These are phyloP conservation scores for Passer montanus DNA, from an alignment of 2,113 vertebrate species.

Conservation along the genomic window DNA sequence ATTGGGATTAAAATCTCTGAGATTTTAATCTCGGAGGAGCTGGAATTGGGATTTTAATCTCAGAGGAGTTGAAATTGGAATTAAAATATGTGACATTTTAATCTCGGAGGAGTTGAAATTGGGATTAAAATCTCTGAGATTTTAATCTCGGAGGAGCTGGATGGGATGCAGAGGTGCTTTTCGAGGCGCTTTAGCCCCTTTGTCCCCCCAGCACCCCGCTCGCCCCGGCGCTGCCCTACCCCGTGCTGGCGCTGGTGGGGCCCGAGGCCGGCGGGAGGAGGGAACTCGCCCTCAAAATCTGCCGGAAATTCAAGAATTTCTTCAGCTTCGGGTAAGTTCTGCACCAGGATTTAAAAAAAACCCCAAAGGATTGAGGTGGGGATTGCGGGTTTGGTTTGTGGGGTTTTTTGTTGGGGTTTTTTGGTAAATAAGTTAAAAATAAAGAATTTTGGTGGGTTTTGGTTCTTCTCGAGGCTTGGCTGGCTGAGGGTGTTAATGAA, in stretches of 20 bases:
- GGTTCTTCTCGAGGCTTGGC: not conserved
- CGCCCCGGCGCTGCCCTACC: constrained; percentile 79
- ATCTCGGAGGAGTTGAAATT: too few species aligned
- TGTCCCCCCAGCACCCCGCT: constrained; percentile 79
- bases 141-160: too few species aligned
- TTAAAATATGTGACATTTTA: too few species aligned
- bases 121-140: too few species aligned
- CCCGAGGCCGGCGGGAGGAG: constrained; percentile 87
- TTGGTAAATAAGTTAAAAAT: not conserved
- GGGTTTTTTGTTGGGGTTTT: not conserved
- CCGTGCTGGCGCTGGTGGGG: constrained; percentile 88
- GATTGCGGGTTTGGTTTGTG: not conserved
- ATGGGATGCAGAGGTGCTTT: too few species aligned
- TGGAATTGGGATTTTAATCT: too few species aligned
- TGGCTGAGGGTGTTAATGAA: not conserved
- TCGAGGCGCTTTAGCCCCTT: too few species aligned
- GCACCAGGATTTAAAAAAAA: not conserved
- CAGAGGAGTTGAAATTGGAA: too few species aligned
- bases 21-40: too few species aligned
- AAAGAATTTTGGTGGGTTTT: not conserved
- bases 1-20: too few species aligned
- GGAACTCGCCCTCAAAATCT: constrained; percentile 85
- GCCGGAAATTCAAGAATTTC: constrained; percentile 82
- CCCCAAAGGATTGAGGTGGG: not conserved
- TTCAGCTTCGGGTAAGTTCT: constrained; percentile 87